Conservation (phyloP, 2,113 vertebrate genomes). For the Tympanuchus pallidicinctus region DNA sequence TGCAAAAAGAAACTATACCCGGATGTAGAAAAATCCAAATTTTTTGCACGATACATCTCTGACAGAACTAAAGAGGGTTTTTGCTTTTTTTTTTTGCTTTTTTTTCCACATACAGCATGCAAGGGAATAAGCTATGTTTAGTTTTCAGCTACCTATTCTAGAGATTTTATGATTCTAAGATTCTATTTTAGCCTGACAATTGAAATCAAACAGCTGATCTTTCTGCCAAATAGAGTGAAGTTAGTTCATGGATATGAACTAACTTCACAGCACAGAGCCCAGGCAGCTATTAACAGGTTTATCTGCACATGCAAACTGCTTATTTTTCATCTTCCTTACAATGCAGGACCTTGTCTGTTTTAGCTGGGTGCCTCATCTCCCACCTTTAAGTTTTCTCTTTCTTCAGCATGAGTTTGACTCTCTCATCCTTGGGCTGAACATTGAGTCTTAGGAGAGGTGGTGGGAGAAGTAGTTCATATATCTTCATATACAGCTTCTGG, state of each 20-base stretch:
- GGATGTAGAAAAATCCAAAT: not conserved
- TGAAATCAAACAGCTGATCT: not conserved
- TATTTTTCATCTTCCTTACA: not conserved
- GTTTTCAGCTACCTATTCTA: not conserved
- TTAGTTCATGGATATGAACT: not conserved
- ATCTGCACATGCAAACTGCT: not conserved
- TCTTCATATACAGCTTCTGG: not conserved
- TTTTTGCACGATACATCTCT: not conserved
- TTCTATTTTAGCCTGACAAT: not conserved
- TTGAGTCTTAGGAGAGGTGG: not conserved
- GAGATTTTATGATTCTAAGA: not conserved
- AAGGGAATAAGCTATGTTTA: not conserved
- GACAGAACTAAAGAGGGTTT: not conserved
- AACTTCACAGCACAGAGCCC: not conserved
- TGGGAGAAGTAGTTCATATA: not conserved
- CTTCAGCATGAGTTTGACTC: not conserved
- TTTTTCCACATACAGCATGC: not conserved
- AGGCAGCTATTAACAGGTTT: not conserved
- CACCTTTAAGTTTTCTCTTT: not conserved
- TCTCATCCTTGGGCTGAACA: not conserved
- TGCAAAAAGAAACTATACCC: not conserved
- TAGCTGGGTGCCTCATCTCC: not conserved
- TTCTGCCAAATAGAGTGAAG: not conserved
- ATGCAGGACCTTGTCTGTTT: not conserved
- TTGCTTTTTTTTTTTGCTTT: not conserved